Base-by-base conservation (phyloP, 2,888 invertebrate genomes). In the Drosophila mimetica region DNA sequence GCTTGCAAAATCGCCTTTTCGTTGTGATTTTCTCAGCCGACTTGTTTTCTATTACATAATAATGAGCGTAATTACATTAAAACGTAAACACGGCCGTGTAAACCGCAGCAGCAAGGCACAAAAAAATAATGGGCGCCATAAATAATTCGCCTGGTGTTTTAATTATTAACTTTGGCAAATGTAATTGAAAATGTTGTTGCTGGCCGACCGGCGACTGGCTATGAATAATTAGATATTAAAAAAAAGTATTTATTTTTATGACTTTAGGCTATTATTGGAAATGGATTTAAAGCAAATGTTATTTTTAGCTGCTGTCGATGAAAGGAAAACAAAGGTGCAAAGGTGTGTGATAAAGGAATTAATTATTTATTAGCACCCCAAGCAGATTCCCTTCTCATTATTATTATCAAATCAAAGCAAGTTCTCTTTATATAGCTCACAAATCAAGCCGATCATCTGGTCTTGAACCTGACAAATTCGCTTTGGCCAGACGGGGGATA, bases 1-100 rank as follows among this genome's bases (percentile, higher is more conserved):
- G 51, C 32, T 65, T 48, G 65, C 50, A 65, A 65, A 59, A 61
- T 59, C 59, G 61, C 61, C 25, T 32, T 42, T 59, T 18, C 34
- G 55, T 9, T 61, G 59, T 61, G 63, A 61, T 42, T 41, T 32
- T 41, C 30, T 48, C 50, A 32, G 64, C 11, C 18, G 22, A 46
- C 46, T 72, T 36, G 64, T 70, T 48, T 71, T 71, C 65, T 42
- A 37, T 63, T 72, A 48, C 64, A 70, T 64, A 48, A 72, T 72
- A 64, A 70, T 64, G 64, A 41, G 37, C 28, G 71, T 28, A 53
- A 71, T 71, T 63, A 71, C 30, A 54, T 50, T 50, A 11, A 50
- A 50, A 54, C 72, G 53, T 65, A 64, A 64, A 47, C 32, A 61
- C 63, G 64, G 57, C 51, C 59, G 53, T 53, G 69, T 61, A 65